phyloP scores from a whole-genome alignment of 2,888 invertebrate genomes.

The Pandemis cinnamomeana region DNA sequence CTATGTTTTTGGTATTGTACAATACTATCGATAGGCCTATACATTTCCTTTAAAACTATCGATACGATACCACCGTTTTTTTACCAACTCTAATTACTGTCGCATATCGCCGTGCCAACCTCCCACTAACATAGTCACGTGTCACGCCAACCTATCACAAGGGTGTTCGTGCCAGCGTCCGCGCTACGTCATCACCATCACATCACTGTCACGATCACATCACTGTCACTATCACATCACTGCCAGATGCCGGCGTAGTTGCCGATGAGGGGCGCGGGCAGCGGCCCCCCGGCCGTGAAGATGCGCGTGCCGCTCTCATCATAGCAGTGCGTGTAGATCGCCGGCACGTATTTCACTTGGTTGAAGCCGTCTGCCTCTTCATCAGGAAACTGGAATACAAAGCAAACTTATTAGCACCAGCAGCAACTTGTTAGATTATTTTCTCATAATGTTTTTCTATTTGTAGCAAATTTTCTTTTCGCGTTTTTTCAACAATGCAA shows the following conservation, averaged over 20 bases:
- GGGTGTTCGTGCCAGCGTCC: not conserved
- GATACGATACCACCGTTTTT: too few species aligned
- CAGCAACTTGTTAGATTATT: too few species aligned
- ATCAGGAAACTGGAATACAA: slow-evolving; percentile 89
- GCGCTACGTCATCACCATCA: slow-evolving; percentile 5
- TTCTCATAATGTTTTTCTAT: too few species aligned
- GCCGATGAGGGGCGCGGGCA: slow-evolving; percentile 95
- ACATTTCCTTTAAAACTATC: too few species aligned
- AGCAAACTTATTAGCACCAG: too few species aligned
- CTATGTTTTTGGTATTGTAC: too few species aligned
- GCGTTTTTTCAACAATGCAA: too few species aligned
- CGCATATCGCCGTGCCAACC: too few species aligned
- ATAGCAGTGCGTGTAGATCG: slow-evolving; percentile 98
- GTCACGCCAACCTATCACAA: not conserved
- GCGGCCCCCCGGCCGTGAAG: slow-evolving; percentile 97
- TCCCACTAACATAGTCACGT: too few species aligned
- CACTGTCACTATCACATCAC: slow-evolving; percentile 67
- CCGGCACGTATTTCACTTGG: slow-evolving; percentile 94
- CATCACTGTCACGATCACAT: slow-evolving; percentile 12
- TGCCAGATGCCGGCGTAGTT: slow-evolving; percentile 98
- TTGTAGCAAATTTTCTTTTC: too few species aligned
- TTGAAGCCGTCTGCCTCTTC: slow-evolving; percentile 93
- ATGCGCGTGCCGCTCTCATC: slow-evolving; percentile 95
- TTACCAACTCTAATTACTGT: too few species aligned
- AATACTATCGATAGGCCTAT: too few species aligned